These are phyloP conservation scores for Homarus gammarus DNA, from an alignment of 2,888 invertebrate genomes.

Conservation along the genomic window DNA sequence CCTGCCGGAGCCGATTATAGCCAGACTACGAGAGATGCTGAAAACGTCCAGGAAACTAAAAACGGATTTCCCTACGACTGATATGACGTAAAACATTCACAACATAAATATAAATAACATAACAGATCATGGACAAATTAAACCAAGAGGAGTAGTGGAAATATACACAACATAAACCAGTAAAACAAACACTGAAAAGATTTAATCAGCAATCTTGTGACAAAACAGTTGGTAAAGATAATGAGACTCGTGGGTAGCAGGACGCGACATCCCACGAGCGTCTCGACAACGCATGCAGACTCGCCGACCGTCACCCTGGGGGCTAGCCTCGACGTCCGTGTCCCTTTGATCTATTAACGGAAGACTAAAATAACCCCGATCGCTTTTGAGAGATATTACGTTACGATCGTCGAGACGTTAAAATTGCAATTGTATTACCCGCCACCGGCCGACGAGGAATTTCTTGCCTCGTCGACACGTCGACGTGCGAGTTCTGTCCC, in stretches of 20 bases:
- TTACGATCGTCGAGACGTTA: too few species aligned
- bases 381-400: too few species aligned
- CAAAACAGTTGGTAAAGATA: conserved; percentile 18
- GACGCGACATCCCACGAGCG: conserved; percentile 8
- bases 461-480: too few species aligned
- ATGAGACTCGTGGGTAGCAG: conserved; percentile 13
- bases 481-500: background rate
- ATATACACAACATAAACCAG: conserved; percentile 22
- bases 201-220: conserved; percentile 22
- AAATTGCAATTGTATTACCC: too few species aligned
- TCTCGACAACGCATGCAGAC: conserved; percentile 32
- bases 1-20: background rate
- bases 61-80: conserved; percentile 61
- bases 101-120: conserved; percentile 36
- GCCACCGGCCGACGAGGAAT: too few species aligned
- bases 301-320: background rate
- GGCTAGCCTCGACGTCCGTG: background rate
- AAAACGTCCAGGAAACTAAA: conserved; percentile 39
- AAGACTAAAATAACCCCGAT: too few species aligned
- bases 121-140: conserved; percentile 29
- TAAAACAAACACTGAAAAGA: conserved; percentile 28
- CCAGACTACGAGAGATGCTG: conserved; percentile 25
- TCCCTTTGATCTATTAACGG: too few species aligned
- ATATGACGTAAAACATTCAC: conserved; percentile 41
- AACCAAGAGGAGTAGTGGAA: conserved; percentile 8